These are phyloP conservation scores for Caenorhabditis sp. DNA, from an alignment of 2,888 invertebrate genomes.

Conservation along the genomic window DNA sequence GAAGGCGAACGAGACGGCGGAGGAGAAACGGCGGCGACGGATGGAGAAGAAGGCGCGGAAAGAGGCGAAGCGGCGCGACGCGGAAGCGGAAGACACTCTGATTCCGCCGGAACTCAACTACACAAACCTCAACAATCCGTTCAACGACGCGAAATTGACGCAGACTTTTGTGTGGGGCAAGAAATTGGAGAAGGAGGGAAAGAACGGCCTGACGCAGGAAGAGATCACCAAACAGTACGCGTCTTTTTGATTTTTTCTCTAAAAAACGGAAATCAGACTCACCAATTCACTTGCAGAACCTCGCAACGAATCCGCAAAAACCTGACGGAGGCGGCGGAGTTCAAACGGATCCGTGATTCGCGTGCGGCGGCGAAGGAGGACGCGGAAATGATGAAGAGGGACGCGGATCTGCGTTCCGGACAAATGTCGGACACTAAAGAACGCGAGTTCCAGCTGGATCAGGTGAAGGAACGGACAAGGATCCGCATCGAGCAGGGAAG, in stretches of 20 bases:
- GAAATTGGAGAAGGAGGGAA: slow-evolving; percentile 93
- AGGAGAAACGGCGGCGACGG: slow-evolving; percentile 90
- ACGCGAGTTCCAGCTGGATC: slow-evolving; percentile 96
- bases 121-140: slow-evolving; percentile 98
- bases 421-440: slow-evolving; percentile 96
- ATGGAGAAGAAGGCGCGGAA: slow-evolving; percentile 86
- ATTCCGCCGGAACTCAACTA: slow-evolving; percentile 84
- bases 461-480: slow-evolving; percentile 87
- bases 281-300: slow-evolving; percentile 65
- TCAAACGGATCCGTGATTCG: slow-evolving; percentile 88
- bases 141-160: slow-evolving; percentile 94
- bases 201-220: slow-evolving; percentile 62
- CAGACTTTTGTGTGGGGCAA: slow-evolving; percentile 97
- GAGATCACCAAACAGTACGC: slow-evolving; percentile 69
- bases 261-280: neutral
- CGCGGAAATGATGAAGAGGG: slow-evolving; percentile 85
- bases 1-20: slow-evolving; percentile 94
- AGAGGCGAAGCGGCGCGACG: slow-evolving; percentile 33
- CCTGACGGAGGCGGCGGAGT: slow-evolving; percentile 90
- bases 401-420: slow-evolving; percentile 91
- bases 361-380: slow-evolving; percentile 78
- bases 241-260: slow-evolving; percentile 1
- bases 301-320: slow-evolving; percentile 71
- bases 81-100: slow-evolving; percentile 82
- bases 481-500: slow-evolving; percentile 96